Conservation (phyloP, 1,140 invertebrate species). For the Arion vulgaris region DNA sequence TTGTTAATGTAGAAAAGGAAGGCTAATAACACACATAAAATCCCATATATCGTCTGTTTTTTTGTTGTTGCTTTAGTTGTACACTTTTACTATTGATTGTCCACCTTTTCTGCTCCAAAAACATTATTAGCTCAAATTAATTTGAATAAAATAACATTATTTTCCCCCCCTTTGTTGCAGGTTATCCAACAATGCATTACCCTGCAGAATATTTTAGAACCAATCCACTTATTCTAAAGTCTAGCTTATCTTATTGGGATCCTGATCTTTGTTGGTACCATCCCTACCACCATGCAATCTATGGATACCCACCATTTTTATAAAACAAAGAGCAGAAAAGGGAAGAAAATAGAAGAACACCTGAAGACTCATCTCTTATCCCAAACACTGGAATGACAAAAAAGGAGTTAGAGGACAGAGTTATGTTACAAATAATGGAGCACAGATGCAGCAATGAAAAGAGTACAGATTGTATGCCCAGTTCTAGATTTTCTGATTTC, state of each 20-base stretch:
- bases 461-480: conserved; percentile 13
- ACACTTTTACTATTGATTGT: too few species aligned
- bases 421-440: conserved; percentile 56
- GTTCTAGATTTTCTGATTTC: conserved; percentile 1
- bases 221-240: conserved; percentile 48
- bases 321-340: conserved; percentile 38
- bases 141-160: too few species aligned
- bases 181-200: conserved; percentile 48
- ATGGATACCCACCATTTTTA: conserved; percentile 20
- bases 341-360: background rate
- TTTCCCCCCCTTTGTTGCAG: conserved; percentile 23
- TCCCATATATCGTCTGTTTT: too few species aligned
- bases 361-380: conserved; percentile 38
- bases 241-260: conserved; percentile 30
- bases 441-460: conserved; percentile 43
- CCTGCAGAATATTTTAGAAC: conserved; percentile 48
- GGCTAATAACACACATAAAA: too few species aligned
- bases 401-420: conserved; percentile 61
- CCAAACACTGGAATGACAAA: conserved; percentile 63
- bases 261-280: conserved; percentile 43
- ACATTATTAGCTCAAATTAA: too few species aligned
- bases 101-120: too few species aligned
- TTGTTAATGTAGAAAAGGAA: too few species aligned
- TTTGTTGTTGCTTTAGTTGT: too few species aligned
- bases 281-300: conserved; percentile 49